Conservation (phyloP, 1,140 invertebrate species). For the Patella vulgata region DNA sequence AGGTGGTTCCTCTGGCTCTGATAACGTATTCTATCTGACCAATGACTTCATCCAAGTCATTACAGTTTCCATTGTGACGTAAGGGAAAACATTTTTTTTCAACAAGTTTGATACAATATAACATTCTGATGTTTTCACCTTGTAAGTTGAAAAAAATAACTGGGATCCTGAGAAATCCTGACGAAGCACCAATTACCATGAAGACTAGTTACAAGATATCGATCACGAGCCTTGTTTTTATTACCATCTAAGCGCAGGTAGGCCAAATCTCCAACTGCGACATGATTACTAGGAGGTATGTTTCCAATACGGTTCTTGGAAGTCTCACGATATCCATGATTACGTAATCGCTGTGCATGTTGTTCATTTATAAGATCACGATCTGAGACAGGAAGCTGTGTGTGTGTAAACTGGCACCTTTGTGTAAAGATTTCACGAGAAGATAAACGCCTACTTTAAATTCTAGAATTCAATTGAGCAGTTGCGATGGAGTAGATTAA, state of each 20-base stretch:
- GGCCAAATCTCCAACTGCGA: slow-evolving; percentile 30
- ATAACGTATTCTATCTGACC: too few species aligned
- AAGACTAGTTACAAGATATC: slow-evolving; percentile 25
- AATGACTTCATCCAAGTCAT: too few species aligned
- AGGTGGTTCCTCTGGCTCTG: too few species aligned
- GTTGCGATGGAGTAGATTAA: too few species aligned
- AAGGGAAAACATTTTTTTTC: too few species aligned
- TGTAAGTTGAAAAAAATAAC: slow-evolving; percentile 11
- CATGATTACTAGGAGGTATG: neutral
- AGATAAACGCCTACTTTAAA: slow-evolving; percentile 14
- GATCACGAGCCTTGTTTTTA: slow-evolving; percentile 13
- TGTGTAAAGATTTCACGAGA: slow-evolving; percentile 25
- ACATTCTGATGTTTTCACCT: slow-evolving; percentile 12
- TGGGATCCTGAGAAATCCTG: slow-evolving; percentile 5
- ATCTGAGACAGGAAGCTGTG: slow-evolving; percentile 15
- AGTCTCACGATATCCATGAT: slow-evolving; percentile 21
- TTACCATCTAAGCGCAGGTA: slow-evolving; percentile 23
- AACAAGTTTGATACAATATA: slow-evolving; percentile 8
- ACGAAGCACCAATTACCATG: slow-evolving; percentile 22
- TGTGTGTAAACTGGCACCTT: slow-evolving; percentile 24
- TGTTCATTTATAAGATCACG: slow-evolving; percentile 14
- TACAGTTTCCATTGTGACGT: too few species aligned
- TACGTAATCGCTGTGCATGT: slow-evolving; percentile 2
- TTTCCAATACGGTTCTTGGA: slow-evolving; percentile 5
- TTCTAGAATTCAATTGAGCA: too few species aligned